phyloP scores from a whole-genome alignment of 2,797 vertebrate genomes.

The Crocidura indochinensis region DNA sequence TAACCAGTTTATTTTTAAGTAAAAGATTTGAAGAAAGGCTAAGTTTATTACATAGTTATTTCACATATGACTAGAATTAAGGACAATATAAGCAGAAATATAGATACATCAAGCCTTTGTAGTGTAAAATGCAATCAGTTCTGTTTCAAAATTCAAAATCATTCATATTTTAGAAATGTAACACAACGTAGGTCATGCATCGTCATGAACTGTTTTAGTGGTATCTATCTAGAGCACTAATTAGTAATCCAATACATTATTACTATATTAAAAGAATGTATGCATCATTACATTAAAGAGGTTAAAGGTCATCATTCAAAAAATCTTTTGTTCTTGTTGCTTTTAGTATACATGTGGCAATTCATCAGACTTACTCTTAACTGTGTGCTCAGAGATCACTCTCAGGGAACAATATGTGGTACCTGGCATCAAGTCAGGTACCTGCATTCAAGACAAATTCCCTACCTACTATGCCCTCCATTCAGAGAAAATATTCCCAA shows the following conservation, averaged over 20 bases:
- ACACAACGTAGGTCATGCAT: not conserved
- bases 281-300: not conserved
- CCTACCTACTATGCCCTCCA: not conserved
- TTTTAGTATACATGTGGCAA: too few species aligned
- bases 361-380: too few species aligned
- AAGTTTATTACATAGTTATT: conserved; percentile 25
- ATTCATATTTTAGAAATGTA: conserved; percentile 24
- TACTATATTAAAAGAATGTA: not conserved
- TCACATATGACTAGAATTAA: not conserved
- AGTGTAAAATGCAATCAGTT: not conserved
- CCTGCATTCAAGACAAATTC: not conserved
- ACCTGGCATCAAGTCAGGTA: too few species aligned
- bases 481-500: not conserved
- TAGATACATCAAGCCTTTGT: not conserved
- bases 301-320: not conserved
- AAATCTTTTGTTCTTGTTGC: too few species aligned
- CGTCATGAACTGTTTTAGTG: not conserved
- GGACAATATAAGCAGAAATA: not conserved
- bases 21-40: not conserved
- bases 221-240: not conserved
- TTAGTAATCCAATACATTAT: not conserved
- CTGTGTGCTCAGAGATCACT: too few species aligned
- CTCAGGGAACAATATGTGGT: too few species aligned
- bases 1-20: not conserved
- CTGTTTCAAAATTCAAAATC: conserved; percentile 38